phyloP scores from a whole-genome alignment of 2,888 invertebrate species.

The Archaeoteleia sp. region DNA sequence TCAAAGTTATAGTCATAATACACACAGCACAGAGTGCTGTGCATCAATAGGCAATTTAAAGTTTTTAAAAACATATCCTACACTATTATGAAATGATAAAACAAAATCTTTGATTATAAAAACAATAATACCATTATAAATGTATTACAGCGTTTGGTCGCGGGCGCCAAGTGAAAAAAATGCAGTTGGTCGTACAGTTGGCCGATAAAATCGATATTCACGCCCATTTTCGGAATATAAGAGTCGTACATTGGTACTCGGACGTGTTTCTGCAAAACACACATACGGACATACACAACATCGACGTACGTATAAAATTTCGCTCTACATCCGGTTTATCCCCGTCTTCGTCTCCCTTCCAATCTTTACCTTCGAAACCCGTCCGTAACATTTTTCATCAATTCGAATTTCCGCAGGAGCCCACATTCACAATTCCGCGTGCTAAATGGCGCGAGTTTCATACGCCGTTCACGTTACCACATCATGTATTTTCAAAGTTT shows the following conservation, averaged over 20 bases:
- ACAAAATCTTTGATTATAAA: conserved; percentile 42
- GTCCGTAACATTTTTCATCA: conserved; percentile 7
- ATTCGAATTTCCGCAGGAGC: conserved; percentile 5
- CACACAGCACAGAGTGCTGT: too few relatives aligned
- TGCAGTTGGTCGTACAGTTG: conserved; percentile 35
- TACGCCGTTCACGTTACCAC: conserved; percentile 6
- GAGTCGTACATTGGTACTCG: conserved; percentile 41
- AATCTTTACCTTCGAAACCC: conserved; percentile 21
- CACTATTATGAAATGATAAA: too few relatives aligned
- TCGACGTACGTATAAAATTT: conserved; percentile 1
- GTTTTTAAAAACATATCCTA: too few relatives aligned
- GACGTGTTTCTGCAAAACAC: conserved; percentile 39
- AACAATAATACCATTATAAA: conserved; percentile 49
- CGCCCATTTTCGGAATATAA: conserved; percentile 47
- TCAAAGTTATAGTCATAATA: too few relatives aligned
- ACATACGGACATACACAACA: conserved; percentile 7
- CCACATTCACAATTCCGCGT: not conserved
- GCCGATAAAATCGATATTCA: conserved; percentile 52
- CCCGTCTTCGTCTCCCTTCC: conserved; percentile 9
- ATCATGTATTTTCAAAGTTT: conserved; percentile 8
- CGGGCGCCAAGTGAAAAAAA: conserved; percentile 42
- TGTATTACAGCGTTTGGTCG: conserved; percentile 50
- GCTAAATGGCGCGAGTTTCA: conserved; percentile 11
- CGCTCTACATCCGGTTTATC: conserved; percentile 20
- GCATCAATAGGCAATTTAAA: too few relatives aligned